Evolutionary conservation across 1,140 invertebrate genomes (phyloP).

Genomic region (Hypsibius dujardini): DNA sequence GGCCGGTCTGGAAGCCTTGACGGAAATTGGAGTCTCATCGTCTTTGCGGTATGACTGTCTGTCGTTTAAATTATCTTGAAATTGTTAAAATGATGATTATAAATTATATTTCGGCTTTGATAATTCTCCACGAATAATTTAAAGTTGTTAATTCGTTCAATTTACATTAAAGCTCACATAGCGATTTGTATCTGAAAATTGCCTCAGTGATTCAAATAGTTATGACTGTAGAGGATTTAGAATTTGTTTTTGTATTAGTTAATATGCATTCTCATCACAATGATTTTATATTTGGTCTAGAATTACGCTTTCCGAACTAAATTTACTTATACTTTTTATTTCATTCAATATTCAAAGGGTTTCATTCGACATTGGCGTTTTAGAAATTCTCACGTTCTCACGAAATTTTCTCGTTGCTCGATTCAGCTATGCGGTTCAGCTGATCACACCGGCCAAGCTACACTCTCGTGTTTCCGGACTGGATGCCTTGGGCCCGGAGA

Average conservation of each 20-base stretch:
- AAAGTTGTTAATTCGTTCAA: no score
- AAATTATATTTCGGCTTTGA: no score
- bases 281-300: no score
- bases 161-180: no score
- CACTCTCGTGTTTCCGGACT: slow-evolving; percentile 74
- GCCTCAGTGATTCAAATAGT: no score
- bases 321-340: slow-evolving; percentile 17
- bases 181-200: no score
- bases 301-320: neutral
- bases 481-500: slow-evolving; percentile 53
- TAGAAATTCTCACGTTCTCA: slow-evolving; percentile 11
- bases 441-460: slow-evolving; percentile 73
- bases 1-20: slow-evolving; percentile 55
- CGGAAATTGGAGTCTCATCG: slow-evolving; percentile 62
- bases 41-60: slow-evolving; percentile 49
- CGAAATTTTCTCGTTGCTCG: slow-evolving; percentile 18
- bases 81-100: no score
- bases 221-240: no score
- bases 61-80: slow-evolving; percentile 16
- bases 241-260: no score
- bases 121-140: no score
- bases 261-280: no score
- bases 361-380: neutral
- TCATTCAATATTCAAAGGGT: neutral
- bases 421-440: slow-evolving; percentile 68